Conservation (phyloP, 2,888 invertebrate genomes). For the Eupithecia subfuscata region DNA sequence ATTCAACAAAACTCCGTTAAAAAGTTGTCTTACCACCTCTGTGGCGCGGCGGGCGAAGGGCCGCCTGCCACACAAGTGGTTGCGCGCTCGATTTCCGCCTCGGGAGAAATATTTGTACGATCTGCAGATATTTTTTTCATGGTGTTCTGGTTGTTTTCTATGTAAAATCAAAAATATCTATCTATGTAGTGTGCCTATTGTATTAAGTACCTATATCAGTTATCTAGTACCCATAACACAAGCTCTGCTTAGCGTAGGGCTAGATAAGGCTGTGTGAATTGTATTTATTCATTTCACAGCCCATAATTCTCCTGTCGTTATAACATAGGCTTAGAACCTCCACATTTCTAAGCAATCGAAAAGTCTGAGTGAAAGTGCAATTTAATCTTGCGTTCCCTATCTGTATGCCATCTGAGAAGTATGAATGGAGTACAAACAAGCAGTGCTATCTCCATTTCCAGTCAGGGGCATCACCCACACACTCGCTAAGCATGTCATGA, state of each 20-base stretch:
- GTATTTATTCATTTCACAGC: not conserved
- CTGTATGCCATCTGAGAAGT: conserved; percentile 71
- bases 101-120: too few relatives aligned
- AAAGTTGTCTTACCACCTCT: not conserved
- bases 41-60: too few relatives aligned
- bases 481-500: conserved; percentile 42
- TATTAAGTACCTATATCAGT: too few relatives aligned
- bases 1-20: not conserved
- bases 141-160: too few relatives aligned
- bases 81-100: too few relatives aligned
- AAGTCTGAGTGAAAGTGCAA: conserved; percentile 48
- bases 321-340: not conserved
- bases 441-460: conserved; percentile 52
- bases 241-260: too few relatives aligned
- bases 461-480: conserved; percentile 61
- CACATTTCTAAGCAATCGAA: not conserved
- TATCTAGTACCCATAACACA: too few relatives aligned
- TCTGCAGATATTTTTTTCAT: too few relatives aligned
- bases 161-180: too few relatives aligned
- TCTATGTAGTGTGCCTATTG: too few relatives aligned
- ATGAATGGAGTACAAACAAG: conserved; percentile 65
- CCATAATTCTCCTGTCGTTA: not conserved
- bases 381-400: conserved; percentile 67
- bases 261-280: too few relatives aligned
- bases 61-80: too few relatives aligned